Base-by-base conservation (phyloP, 2,113 vertebrate species). In the Aspidoscelis tigris region DNA sequence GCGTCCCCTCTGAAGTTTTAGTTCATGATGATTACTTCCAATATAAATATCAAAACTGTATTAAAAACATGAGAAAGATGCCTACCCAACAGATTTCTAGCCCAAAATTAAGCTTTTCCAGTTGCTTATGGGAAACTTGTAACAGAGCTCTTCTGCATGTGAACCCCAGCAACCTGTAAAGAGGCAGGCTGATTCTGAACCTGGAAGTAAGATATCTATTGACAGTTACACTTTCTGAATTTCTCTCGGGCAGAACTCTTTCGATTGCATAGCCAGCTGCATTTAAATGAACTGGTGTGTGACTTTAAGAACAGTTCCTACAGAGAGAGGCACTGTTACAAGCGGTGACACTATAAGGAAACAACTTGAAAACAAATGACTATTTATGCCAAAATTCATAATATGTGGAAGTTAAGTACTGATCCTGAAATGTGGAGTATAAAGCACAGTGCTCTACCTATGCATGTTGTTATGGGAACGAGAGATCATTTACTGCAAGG, bases 311-410 rank as follows among this genome's bases (percentile, higher is more conserved):
- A 24, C 44, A 41, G 39, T 4, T 78, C 41, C 26, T 44, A 9
- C 22, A 22, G 1, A 78, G 50, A 3, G n/a, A 72, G 55, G 18
- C 22, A 64, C 7, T 43, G 55, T 3, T 64, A 4, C 53, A 72
- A 43, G 12, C 26, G 9, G 73, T 61, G 55, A 47, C 44, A 41
- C 18, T 47, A 18, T 2, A 66, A 14, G 65, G 20, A 79, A 74
- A 44, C 14, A 84, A 61, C 24, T 84, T 16, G n/a, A 66, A 53
- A 79, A 70, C 39, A 41, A 5, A 71, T 55, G 26, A 70, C 18
- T 26, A 58, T 80, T 78, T 65, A 50, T 79, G 22, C 22, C 50
- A 71, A 44, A 84, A 78, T 84, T 73, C 58, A 72, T 33, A 80
- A 73, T 74, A 20, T 44, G 53, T 26, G 33, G 70, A 12, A n/a